Conservation (phyloP, 2,888 invertebrate genomes). For the Ischnus inquisitorius region DNA sequence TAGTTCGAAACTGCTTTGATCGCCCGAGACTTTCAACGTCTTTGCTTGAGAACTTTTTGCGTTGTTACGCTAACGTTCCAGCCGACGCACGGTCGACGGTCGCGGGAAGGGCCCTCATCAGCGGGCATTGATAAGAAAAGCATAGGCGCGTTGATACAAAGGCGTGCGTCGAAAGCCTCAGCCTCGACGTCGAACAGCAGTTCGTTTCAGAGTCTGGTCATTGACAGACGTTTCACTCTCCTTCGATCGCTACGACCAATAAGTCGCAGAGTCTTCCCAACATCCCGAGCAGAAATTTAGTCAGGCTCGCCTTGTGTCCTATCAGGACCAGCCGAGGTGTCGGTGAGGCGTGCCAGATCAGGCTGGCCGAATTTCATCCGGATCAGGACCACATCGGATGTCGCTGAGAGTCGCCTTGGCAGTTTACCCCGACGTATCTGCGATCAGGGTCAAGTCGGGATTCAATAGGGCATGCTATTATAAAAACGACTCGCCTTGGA, state of each 20-base stretch:
- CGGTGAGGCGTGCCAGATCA: too few species aligned
- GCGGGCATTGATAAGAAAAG: background rate
- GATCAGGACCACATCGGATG: too few species aligned
- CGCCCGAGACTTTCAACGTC: background rate
- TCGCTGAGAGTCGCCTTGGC: too few species aligned
- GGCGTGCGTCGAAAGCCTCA: background rate
- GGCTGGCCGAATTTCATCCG: too few species aligned
- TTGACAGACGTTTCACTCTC: background rate
- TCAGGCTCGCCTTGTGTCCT: too few species aligned
- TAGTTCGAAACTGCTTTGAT: background rate
- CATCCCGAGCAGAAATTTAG: too few species aligned
- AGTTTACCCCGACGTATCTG: too few species aligned
- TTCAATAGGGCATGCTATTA: too few species aligned
- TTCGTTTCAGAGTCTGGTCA: background rate
- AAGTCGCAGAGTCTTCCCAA: too few species aligned
- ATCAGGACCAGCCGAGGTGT: too few species aligned
- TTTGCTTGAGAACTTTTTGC: background rate
- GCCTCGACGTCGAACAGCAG: background rate
- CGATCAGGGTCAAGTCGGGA: too few species aligned
- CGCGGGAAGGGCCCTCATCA: background rate
- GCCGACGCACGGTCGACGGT: background rate
- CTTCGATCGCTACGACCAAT: background rate
- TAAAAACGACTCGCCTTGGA: too few species aligned
- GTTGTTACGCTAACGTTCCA: background rate
- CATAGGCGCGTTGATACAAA: background rate